Evolutionary conservation across 2,113 vertebrate species (phyloP).

Genomic region (Galbula dea): DNA sequence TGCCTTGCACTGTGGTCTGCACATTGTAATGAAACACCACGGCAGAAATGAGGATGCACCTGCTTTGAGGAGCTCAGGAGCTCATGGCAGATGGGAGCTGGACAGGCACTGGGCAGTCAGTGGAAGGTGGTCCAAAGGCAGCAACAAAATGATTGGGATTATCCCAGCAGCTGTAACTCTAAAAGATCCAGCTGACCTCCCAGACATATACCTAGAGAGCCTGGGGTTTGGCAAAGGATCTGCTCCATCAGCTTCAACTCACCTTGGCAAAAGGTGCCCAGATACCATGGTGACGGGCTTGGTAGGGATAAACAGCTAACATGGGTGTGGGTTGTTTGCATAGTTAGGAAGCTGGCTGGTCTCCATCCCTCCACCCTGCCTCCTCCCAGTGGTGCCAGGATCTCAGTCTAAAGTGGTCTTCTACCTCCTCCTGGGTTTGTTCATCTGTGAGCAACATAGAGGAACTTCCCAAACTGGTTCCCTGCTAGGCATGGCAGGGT

Average conservation of each 20-base stretch:
- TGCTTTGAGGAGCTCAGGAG: not conserved
- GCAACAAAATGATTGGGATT: not conserved
- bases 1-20: rapidly evolving
- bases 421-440: slow-evolving; percentile 13
- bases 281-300: slow-evolving; percentile 52
- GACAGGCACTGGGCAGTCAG: rapidly evolving
- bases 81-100: not conserved
- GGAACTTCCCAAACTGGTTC: slow-evolving; percentile 40
- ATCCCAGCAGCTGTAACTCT: not conserved
- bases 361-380: slow-evolving; percentile 65
- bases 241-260: slow-evolving; percentile 43
- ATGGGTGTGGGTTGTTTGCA: slow-evolving; percentile 66
- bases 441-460: not conserved
- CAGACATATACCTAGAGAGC: slow-evolving; percentile 37
- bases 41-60: not conserved
- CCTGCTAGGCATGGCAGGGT: not conserved
- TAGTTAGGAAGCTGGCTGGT: slow-evolving; percentile 61
- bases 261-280: slow-evolving; percentile 58
- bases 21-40: rapidly evolving
- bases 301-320: slow-evolving; percentile 38
- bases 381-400: slow-evolving; percentile 29
- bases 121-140: not conserved
- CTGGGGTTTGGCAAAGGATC: slow-evolving; percentile 27
- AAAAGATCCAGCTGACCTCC: slow-evolving; percentile 21
- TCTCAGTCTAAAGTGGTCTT: slow-evolving; percentile 44